Percentiles rank a stretch among this genome's conserved stretches.
Evolutionary conservation across 1,140 invertebrate genomes (phyloP).

Genomic region (Cardiocondyla obscurior): DNA sequence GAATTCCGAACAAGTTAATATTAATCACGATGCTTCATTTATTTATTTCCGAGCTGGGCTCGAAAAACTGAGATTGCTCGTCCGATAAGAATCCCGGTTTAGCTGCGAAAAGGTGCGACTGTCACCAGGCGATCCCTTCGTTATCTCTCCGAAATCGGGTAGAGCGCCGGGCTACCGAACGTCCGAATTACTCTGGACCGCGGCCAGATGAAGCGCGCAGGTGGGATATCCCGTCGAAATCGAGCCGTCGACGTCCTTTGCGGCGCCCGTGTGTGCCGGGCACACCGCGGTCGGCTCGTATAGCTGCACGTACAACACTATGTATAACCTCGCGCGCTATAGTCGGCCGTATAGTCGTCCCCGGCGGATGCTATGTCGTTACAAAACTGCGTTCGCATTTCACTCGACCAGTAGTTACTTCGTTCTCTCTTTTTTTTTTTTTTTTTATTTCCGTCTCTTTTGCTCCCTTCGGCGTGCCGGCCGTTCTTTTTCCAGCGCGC

Average conservation of each 20-base stretch:
- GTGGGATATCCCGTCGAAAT: constrained; percentile 54
- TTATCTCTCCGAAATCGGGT: constrained; percentile 3
- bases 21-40: too few species aligned
- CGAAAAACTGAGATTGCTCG: background rate
- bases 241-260: constrained; percentile 44
- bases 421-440: background rate
- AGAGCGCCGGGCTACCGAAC: constrained; percentile 41
- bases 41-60: too few species aligned
- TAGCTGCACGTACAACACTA: background rate
- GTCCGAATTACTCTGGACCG: constrained; percentile 71
- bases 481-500: constrained; percentile 27
- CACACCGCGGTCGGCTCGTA: background rate
- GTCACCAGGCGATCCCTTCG: background rate
- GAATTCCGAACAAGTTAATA: too few species aligned
- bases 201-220: constrained; percentile 71
- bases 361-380: background rate
- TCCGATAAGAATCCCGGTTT: constrained; percentile 10
- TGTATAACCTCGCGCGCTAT: too few species aligned
- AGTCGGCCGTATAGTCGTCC: background rate
- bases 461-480: background rate
- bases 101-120: background rate
- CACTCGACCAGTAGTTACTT: constrained; percentile 27
- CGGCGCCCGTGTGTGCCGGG: constrained; percentile 4
- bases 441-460: background rate
- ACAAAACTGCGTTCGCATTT: constrained; percentile 27